A percentile compares a stretch with the other conserved stretches of the same genome.
Conservation (phyloP, 2,113 vertebrate genomes). For the Rhea americana region DNA sequence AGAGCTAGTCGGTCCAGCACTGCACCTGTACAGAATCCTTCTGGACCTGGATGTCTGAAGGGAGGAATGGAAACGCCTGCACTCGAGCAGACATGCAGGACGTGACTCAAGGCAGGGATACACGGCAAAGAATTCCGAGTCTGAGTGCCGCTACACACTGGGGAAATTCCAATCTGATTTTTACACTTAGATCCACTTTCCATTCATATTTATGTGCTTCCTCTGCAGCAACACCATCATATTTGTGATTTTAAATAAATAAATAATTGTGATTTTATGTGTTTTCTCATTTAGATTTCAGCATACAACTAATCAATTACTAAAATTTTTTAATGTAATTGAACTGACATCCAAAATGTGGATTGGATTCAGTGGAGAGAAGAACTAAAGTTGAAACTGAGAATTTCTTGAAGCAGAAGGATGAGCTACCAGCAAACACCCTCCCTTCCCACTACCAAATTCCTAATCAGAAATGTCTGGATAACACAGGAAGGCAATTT, state of each 20-base stretch:
- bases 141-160: neutral
- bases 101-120: neutral
- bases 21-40: neutral
- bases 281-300: neutral
- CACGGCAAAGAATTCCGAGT: neutral
- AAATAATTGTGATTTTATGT: neutral
- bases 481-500: no score
- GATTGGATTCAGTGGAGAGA: no score
- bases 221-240: neutral
- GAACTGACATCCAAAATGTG: no score
- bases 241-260: neutral
- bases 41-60: neutral
- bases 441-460: neutral
- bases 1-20: neutral
- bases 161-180: neutral
- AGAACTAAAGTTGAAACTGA: no score
- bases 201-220: neutral
- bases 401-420: no score
- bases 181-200: neutral
- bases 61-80: neutral
- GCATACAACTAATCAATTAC: no score
- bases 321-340: no score
- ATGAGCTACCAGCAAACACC: no score
- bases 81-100: neutral
- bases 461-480: neutral